These are phyloP conservation scores for Temnopleurus reevesii DNA, from an alignment of 53 echinoderm and acorn worm species.

Conservation along the genomic window DNA sequence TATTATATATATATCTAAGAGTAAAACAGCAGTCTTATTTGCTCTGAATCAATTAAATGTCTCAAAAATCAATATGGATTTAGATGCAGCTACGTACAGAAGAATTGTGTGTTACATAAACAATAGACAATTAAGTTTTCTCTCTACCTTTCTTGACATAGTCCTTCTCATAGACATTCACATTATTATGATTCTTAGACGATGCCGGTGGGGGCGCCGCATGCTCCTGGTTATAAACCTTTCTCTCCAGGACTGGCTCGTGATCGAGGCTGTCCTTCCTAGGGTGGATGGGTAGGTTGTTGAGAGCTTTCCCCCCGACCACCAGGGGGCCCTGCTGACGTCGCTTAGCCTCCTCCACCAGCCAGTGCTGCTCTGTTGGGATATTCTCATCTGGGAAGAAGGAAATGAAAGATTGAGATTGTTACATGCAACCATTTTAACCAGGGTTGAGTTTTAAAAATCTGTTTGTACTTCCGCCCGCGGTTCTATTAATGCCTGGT, in stretches of 20 bases:
- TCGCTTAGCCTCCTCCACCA: constrained; percentile 94
- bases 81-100: too few relatives aligned
- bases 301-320: neutral
- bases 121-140: too few relatives aligned
- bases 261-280: constrained; percentile 66
- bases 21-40: too few relatives aligned
- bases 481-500: too few relatives aligned
- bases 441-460: too few relatives aligned
- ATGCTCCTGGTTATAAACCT: constrained; percentile 47
- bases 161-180: constrained; percentile 31
- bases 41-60: too few relatives aligned
- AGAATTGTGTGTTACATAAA: too few relatives aligned
- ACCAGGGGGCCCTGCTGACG: constrained; percentile 56
- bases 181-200: neutral
- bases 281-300: constrained; percentile 15
- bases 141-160: constrained; percentile 24
- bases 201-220: constrained; percentile 50
- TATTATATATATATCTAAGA: too few relatives aligned
- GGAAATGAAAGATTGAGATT: neutral
- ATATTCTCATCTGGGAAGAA: constrained; percentile 59
- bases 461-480: too few relatives aligned
- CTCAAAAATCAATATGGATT: too few relatives aligned
- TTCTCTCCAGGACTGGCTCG: constrained; percentile 76
- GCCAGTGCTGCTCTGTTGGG: constrained; percentile 76
- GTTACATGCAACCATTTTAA: neutral